These are phyloP conservation scores for Helogale parvula DNA, from an alignment of 2,113 vertebrate species.

Conservation along the genomic window DNA sequence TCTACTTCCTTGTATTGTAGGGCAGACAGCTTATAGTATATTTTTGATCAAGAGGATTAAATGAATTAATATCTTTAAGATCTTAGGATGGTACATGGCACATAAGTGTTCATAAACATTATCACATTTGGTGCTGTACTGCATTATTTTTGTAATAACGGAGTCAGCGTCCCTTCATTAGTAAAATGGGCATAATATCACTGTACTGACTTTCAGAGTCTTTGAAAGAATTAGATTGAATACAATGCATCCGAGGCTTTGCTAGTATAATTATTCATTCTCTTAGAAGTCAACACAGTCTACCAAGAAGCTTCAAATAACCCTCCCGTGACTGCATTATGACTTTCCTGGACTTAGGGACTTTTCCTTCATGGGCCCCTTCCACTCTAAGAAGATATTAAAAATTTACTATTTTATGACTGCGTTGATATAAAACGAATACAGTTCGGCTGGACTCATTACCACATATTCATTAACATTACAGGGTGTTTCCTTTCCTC, in stretches of 20 bases:
- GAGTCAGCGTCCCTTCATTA: neutral
- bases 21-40: neutral
- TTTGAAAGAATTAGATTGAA: neutral
- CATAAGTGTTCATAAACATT: neutral
- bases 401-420: neutral
- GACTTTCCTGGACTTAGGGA: neutral
- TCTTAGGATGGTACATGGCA: neutral
- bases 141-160: neutral
- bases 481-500: neutral
- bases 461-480: neutral
- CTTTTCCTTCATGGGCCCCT: neutral
- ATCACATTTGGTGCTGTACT: neutral
- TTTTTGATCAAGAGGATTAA: slow-evolving; percentile 34
- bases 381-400: neutral
- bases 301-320: neutral
- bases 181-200: slow-evolving; percentile 1
- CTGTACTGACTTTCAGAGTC: neutral
- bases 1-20: neutral
- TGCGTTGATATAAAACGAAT: neutral
- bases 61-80: neutral
- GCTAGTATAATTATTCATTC: neutral
- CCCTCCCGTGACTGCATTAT: neutral
- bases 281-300: neutral
- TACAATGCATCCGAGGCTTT: neutral
- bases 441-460: neutral